Base-by-base conservation (phyloP, 2,888 invertebrate genomes). In the Halocaridina rubra region DNA sequence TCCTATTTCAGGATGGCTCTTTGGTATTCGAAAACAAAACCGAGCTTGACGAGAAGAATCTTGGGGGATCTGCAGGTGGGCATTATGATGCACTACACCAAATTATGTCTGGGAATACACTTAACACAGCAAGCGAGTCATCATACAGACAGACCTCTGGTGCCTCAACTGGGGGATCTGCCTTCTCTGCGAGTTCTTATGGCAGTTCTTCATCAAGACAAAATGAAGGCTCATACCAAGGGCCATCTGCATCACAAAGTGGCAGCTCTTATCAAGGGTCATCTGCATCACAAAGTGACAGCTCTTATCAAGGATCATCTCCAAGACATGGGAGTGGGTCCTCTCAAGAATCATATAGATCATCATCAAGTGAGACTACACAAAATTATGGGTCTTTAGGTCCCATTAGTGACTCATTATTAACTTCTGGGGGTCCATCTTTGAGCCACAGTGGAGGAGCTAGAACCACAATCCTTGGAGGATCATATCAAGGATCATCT, bases 1-100 rank as follows among this genome's bases (percentile, higher is more conserved):
- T n/a, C n/a, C n/a, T n/a, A n/a, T n/a, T n/a, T 27, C 74, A 85
- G 71, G 80, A 87, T 32, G 87, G 87, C 19, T 71, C 79, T 5
- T 71, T 87, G 30, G 74, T 87, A 22, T 79, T 82, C 33, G 87
- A 87, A 53, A 79, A 87, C 72, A 81, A 59, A 39, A 84, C 85
- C 4, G 85, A 85, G 61, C 79, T 77, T 13, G 67, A 81, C 27
- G 82, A 85, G 16, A 77, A 80, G 4, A 85, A 85, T 13, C 77
- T 85, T 3, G 8, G 19, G 8, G 80, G 78, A 3, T 32, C 74
- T 19, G 13, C 19, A 1, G 39, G 10, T 33, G 76, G 53, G 1
- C 84, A 86, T 27, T 24, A 71, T 1, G 85, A 87, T 57, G 80
- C 80, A n/a, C 85, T 85, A 13, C 80, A 82, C 71, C 39, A 84